A percentile compares a stretch with the other conserved stretches of the same genome.
These are phyloP conservation scores for Pelvicachromis taeniatus DNA, from an alignment of 2,113 vertebrate genomes.

Conservation along the genomic window DNA sequence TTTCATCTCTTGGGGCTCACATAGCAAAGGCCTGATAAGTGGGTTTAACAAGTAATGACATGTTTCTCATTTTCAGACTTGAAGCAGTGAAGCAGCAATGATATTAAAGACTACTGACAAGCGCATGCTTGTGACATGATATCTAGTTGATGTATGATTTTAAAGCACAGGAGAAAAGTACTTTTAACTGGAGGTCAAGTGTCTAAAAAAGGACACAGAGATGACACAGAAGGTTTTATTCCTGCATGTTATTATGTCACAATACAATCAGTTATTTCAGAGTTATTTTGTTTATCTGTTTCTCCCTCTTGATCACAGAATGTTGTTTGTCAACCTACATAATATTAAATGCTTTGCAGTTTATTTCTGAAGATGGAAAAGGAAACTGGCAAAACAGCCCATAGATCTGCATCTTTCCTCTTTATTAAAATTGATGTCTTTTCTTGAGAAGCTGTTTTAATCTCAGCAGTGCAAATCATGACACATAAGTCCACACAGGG, in stretches of 20 bases:
- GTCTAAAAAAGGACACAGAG: not conserved
- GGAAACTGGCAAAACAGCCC: not conserved
- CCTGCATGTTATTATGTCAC: not conserved
- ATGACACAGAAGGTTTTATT: not conserved
- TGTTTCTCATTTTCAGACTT: conserved; percentile 47
- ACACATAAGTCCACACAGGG: not conserved
- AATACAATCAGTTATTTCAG: not conserved
- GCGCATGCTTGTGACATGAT: conserved; percentile 1
- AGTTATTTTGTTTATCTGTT: not conserved
- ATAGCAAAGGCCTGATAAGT: conserved; percentile 28
- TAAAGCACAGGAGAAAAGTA: not conserved
- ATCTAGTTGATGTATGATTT: not conserved
- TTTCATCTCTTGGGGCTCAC: conserved; percentile 9
- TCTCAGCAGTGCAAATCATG: not conserved
- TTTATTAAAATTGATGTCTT: not conserved
- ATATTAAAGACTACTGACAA: conserved; percentile 17
- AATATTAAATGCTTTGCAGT: not conserved
- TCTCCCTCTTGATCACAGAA: not conserved
- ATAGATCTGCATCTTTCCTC: not conserved
- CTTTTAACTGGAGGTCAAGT: not conserved
- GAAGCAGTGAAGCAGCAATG: conserved; percentile 30
- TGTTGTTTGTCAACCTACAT: not conserved
- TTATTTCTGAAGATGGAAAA: not conserved
- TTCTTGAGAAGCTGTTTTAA: not conserved
- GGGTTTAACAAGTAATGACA: conserved; percentile 54